These are phyloP conservation scores for Semicossyphus pulcher DNA, from an alignment of 2,113 vertebrate genomes.

Conservation along the genomic window DNA sequence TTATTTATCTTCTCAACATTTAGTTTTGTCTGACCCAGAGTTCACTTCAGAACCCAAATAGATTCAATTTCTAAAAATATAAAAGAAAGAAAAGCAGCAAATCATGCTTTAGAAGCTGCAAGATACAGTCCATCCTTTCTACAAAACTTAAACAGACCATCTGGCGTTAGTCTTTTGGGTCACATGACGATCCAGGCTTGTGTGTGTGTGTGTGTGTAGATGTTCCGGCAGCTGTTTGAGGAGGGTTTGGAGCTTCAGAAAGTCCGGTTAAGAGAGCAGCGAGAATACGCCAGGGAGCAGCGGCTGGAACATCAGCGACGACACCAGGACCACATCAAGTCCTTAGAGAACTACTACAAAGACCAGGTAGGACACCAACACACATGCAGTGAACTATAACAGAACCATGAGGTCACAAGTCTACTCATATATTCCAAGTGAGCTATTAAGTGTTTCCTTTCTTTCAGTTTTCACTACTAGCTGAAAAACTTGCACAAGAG, in stretches of 20 bases:
- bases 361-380: constrained; percentile 87
- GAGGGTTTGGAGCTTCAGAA: constrained; percentile 94
- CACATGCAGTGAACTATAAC: too few species aligned
- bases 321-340: constrained; percentile 88
- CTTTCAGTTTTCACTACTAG: constrained; percentile 92
- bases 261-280: constrained; percentile 88
- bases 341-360: constrained; percentile 97
- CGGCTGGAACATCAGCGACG: constrained; percentile 85
- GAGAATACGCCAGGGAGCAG: constrained; percentile 87
- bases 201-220: constrained; percentile 69
- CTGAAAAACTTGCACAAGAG: constrained; percentile 91
- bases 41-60: too few species aligned
- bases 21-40: too few species aligned
- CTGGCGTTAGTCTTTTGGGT: not conserved
- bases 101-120: too few species aligned
- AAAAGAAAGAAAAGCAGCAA: too few species aligned
- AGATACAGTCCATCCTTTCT: too few species aligned
- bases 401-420: too few species aligned
- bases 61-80: too few species aligned
- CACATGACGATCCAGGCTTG: not conserved
- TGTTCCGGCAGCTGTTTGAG: constrained; percentile 94
- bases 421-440: too few species aligned
- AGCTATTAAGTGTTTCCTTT: not conserved
- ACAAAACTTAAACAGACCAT: not conserved
- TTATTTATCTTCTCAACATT: too few species aligned